phyloP scores from a whole-genome alignment of 2,113 vertebrate species.

The Rhinolophus ferrumequinum region DNA sequence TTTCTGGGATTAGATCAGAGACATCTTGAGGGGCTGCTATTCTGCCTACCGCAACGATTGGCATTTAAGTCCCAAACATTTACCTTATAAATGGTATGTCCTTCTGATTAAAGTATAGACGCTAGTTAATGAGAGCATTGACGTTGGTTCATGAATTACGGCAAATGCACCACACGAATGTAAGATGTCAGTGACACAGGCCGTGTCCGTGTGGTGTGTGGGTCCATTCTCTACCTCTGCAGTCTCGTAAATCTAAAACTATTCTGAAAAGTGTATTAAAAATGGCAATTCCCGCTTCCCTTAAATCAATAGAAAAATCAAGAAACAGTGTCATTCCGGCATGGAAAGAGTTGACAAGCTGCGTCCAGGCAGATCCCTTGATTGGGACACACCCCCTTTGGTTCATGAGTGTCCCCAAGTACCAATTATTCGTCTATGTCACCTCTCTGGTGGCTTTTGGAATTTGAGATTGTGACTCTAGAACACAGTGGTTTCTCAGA shows the following conservation, averaged over 20 bases:
- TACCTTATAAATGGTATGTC: neutral
- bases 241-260: neutral
- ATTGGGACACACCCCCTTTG: neutral
- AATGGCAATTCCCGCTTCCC: neutral
- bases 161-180: neutral
- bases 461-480: neutral
- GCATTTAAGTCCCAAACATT: neutral
- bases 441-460: neutral
- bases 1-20: neutral
- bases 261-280: neutral
- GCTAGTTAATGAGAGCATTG: neutral
- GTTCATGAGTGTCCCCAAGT: neutral
- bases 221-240: neutral
- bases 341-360: fast-evolving
- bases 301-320: neutral
- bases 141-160: neutral
- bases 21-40: neutral
- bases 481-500: neutral
- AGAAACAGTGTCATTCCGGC: fast-evolving
- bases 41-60: neutral
- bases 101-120: neutral
- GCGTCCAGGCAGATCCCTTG: too few species aligned
- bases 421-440: neutral
- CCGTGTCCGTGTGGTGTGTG: too few species aligned
- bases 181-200: fast-evolving